Evolutionary conservation across 2,888 invertebrate genomes (phyloP).

Genomic region (Gortyna flavago): DNA sequence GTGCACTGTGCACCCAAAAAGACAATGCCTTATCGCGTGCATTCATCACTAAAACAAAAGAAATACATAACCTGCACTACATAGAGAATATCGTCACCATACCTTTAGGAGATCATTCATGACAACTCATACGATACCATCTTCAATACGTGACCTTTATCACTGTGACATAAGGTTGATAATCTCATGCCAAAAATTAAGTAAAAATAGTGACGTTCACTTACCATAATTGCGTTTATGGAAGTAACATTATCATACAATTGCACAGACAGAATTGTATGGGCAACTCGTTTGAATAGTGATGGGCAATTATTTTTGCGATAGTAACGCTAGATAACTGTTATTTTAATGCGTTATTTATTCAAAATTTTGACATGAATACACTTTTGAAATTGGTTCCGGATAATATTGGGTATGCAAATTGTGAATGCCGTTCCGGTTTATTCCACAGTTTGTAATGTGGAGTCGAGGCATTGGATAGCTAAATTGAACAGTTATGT

Average conservation of each 20-base stretch:
- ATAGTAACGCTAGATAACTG: slow-evolving; percentile 28
- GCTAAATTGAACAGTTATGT: slow-evolving; percentile 12
- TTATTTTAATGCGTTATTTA: slow-evolving; percentile 56
- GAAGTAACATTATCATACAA: slow-evolving; percentile 88
- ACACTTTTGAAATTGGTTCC: slow-evolving; percentile 39
- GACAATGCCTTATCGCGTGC: slow-evolving; percentile 61
- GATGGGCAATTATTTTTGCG: slow-evolving; percentile 60
- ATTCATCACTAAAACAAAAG: slow-evolving; percentile 62
- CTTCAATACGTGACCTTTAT: slow-evolving; percentile 53
- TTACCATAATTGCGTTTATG: slow-evolving; percentile 84
- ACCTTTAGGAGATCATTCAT: slow-evolving; percentile 62
- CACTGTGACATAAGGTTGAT: slow-evolving; percentile 53
- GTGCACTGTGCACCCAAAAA: slow-evolving; percentile 42
- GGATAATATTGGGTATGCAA: slow-evolving; percentile 42
- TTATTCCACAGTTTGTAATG: slow-evolving; percentile 14
- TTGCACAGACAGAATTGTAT: slow-evolving; percentile 74
- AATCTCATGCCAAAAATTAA: slow-evolving; percentile 47
- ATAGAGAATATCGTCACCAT: slow-evolving; percentile 59
- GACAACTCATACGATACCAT: slow-evolving; percentile 55
- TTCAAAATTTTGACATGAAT: slow-evolving; percentile 40
- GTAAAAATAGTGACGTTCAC: slow-evolving; percentile 77
- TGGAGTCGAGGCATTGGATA: not conserved
- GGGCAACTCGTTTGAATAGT: slow-evolving; percentile 62
- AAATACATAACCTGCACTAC: slow-evolving; percentile 52
- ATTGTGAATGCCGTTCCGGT: slow-evolving; percentile 33